Evolutionary conservation across 2,113 vertebrate genomes (phyloP).

Genomic region (Mixornis gularis): DNA sequence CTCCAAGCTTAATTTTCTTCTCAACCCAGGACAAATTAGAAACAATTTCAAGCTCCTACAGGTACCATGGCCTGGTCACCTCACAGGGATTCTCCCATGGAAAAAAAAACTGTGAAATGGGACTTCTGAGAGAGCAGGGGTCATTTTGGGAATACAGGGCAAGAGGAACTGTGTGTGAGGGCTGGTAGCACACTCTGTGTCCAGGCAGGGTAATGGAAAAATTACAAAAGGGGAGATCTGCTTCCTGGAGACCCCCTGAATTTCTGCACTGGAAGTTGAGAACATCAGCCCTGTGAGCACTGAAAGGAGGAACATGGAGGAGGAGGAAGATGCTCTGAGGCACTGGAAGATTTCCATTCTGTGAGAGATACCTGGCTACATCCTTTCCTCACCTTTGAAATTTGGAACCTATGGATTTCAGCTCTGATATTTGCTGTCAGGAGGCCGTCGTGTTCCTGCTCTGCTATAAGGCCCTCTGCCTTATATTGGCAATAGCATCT

Average conservation of each 20-base stretch:
- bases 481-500: slow-evolving; percentile 26
- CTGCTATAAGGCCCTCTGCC: neutral
- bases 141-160: neutral
- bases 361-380: neutral
- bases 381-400: neutral
- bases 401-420: neutral
- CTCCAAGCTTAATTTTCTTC: neutral
- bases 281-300: neutral
- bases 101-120: neutral
- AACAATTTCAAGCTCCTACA: neutral
- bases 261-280: neutral
- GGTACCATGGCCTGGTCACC: fast-evolving
- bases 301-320: neutral
- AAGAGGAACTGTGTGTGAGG: neutral
- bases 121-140: neutral
- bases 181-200: neutral
- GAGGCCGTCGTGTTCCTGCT: neutral
- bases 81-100: neutral
- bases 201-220: neutral
- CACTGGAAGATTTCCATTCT: neutral
- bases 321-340: neutral
- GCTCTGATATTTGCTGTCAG: neutral
- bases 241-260: neutral
- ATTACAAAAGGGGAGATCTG: neutral
- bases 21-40: neutral